Conservation (phyloP, 1,140 invertebrate genomes). For the Ceratosolen fusciceps region DNA sequence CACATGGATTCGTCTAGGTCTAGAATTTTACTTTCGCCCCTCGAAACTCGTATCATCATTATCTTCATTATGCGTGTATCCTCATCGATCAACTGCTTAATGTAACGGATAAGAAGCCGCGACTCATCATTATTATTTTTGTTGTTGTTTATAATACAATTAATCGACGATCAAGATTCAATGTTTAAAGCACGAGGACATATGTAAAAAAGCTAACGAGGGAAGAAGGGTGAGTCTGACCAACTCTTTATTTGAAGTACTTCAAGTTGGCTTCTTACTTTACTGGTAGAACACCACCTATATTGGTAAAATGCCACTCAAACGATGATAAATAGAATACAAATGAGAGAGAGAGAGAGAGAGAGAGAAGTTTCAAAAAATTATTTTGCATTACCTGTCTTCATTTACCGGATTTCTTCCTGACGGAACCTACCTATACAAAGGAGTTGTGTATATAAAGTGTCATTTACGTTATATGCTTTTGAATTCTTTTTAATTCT, state of each 20-base stretch:
- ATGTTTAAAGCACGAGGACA: not conserved
- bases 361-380: not conserved
- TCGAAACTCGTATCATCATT: too few relatives aligned
- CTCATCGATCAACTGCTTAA: not conserved
- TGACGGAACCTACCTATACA: not conserved
- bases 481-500: not conserved
- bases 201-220: not conserved
- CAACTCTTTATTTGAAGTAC: not conserved
- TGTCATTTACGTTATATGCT: conserved; percentile 1
- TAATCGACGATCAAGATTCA: not conserved
- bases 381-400: not conserved
- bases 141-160: not conserved
- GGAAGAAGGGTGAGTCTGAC: not conserved
- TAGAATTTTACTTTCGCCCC: too few relatives aligned
- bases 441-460: not conserved
- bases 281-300: not conserved
- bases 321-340: not conserved
- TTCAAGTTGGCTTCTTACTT: not conserved
- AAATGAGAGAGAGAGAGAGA: too few relatives aligned
- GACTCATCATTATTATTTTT: not conserved
- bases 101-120: not conserved
- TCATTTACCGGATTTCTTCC: conserved; percentile 7
- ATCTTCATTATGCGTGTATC: not conserved
- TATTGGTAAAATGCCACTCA: not conserved
- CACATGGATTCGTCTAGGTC: not conserved